Conservation (phyloP, 2,888 invertebrate species). For the Tubulanus polymorphus region DNA sequence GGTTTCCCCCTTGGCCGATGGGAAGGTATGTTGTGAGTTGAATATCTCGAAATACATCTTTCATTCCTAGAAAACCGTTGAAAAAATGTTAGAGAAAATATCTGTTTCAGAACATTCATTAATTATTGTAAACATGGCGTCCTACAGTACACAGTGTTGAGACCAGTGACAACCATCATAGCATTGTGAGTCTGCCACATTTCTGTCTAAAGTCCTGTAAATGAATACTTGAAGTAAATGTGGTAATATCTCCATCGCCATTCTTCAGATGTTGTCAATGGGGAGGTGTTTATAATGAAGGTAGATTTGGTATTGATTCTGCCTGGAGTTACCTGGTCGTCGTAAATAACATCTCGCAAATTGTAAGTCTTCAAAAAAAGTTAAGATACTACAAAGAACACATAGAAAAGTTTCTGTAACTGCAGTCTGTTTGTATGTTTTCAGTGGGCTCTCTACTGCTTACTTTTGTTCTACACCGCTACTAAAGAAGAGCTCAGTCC, state of each 20-base stretch:
- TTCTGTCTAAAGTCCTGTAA: neutral
- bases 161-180: conserved; percentile 83
- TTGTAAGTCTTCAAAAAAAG: conserved; percentile 58
- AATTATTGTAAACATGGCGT: conserved; percentile 96
- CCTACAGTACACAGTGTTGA: conserved; percentile 86
- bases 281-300: conserved; percentile 83
- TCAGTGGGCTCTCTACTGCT: conserved; percentile 82
- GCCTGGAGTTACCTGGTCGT: conserved; percentile 88
- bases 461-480: conserved; percentile 88
- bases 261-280: conserved; percentile 75
- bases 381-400: neutral
- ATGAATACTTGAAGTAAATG: neutral
- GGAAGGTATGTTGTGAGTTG: conserved; percentile 63
- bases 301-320: conserved; percentile 73
- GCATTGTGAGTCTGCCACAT: conserved; percentile 68
- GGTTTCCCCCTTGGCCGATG: conserved; percentile 83
- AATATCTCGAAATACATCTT: neutral
- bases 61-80: neutral
- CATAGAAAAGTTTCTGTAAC: neutral
- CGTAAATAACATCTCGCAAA: conserved; percentile 87
- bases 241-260: neutral
- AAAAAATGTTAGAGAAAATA: no score
- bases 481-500: conserved; percentile 81
- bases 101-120: conserved; percentile 79
- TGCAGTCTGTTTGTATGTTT: conserved; percentile 12